A percentile compares a stretch with the other conserved stretches of the same genome.
Conservation (phyloP, 2,888 invertebrate species). For the Palloptera scutellata region DNA sequence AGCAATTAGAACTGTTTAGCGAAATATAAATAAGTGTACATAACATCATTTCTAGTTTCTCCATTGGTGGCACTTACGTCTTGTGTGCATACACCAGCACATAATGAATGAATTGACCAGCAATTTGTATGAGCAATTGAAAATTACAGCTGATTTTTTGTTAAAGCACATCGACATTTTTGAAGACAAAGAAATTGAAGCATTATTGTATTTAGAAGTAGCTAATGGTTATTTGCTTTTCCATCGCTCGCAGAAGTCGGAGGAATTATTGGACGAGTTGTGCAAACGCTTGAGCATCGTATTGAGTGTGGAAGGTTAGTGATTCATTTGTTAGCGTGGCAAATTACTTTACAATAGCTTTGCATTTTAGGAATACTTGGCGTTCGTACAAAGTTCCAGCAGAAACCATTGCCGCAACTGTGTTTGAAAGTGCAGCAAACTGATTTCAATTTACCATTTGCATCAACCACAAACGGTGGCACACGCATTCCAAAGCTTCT, state of each 20-base stretch:
- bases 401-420: conserved; percentile 82
- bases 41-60: conserved; percentile 42
- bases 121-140: conserved; percentile 67
- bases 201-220: conserved; percentile 66
- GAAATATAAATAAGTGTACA: background rate
- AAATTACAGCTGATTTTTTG: conserved; percentile 43
- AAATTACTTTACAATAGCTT: background rate
- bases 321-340: background rate
- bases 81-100: conserved; percentile 77
- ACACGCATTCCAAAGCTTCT: conserved; percentile 72
- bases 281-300: conserved; percentile 72
- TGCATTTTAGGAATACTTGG: conserved; percentile 70
- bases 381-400: conserved; percentile 89
- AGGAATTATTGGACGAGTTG: conserved; percentile 73
- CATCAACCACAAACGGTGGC: conserved; percentile 63
- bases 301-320: conserved; percentile 73
- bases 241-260: conserved; percentile 75
- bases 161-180: conserved; percentile 52
- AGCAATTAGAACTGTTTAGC: too few relatives aligned
- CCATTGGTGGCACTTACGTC: conserved; percentile 76
- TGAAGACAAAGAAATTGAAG: conserved; percentile 60
- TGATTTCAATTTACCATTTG: conserved; percentile 54
- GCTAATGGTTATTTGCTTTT: conserved; percentile 78
- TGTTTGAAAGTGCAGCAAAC: conserved; percentile 72
- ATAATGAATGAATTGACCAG: conserved; percentile 79